These are phyloP conservation scores for Spondyliosoma cantharus DNA, from an alignment of 2,797 vertebrate species.

Conservation along the genomic window DNA sequence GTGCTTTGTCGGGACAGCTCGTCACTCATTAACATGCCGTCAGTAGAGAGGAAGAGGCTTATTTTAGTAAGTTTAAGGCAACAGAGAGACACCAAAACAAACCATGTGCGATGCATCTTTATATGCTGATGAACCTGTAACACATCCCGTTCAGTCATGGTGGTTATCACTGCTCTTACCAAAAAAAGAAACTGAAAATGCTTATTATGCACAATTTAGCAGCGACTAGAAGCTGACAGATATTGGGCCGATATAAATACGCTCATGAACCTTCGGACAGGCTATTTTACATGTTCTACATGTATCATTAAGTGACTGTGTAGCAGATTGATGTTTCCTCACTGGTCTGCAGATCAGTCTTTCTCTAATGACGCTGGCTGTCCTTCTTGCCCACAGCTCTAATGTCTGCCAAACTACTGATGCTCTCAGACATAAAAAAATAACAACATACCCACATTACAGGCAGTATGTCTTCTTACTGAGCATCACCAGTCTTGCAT, in stretches of 20 bases:
- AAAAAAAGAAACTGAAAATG: too few relatives aligned
- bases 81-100: background rate
- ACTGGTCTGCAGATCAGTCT: conserved; percentile 12
- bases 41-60: too few relatives aligned
- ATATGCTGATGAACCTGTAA: too few relatives aligned
- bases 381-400: background rate
- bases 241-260: background rate
- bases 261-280: background rate
- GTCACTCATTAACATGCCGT: too few relatives aligned
- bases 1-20: background rate
- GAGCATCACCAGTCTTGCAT: background rate
- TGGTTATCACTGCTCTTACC: too few relatives aligned
- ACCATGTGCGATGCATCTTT: background rate
- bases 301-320: background rate
- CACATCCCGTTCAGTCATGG: too few relatives aligned
- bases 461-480: background rate
- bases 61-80: too few relatives aligned
- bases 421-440: background rate
- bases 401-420: background rate
- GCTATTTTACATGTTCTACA: too few relatives aligned
- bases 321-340: background rate
- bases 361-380: conserved; percentile 26
- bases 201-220: too few relatives aligned
- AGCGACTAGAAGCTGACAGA: background rate
- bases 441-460: background rate